Base-by-base conservation (phyloP, 2,797 vertebrate species). In the Loriculus beryllinus region DNA sequence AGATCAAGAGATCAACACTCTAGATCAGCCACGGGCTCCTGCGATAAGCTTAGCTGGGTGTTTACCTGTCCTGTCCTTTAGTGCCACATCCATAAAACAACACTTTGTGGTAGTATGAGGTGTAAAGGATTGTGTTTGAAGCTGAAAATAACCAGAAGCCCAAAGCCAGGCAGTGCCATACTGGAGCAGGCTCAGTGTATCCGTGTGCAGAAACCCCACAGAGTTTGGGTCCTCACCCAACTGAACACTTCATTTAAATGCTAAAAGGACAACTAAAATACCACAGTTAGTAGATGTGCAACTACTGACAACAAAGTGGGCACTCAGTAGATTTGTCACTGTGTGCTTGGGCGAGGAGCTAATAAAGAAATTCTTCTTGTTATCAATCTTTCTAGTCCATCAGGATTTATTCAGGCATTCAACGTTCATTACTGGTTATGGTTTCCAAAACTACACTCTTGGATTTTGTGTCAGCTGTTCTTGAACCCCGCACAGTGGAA, bases 361-460 rank as follows among this genome's bases (percentile, higher is more conserved):
- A 54, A 56, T 83, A 52, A 77, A 82, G 31, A 90, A 82, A 64
- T 67, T 56, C 0, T 43, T 92, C 80, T 82, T 16, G 3, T 69
- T 88, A 75, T 65, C 52, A 42, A 74, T 64, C 54, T 63, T 74
- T 95, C 72, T 78, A 56, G 63, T 88, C 59, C 84, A 52, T 91
- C 90, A 79, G 29, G 51, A 77, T 57, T 88, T 87, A 71, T 35
- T 94, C 87, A 87, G 47, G 52, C 64, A 70, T 86, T 88, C 64
- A 56, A 31, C 47, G 68, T 48, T 14, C 76, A 74, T 64, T 57
- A 39, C 29, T 43, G 49, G 20, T 79, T 69, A 40, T 19, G 39
- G 17, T 74, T 96, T 45, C 82, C 86, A 79, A 83, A 94, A 84
- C 82, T 54, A 62, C 15, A 17, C 85, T 81, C 42, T 74, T 60